Evolutionary conservation across 2,797 vertebrate species (phyloP).

Genomic region (Acanthiza pusilla): DNA sequence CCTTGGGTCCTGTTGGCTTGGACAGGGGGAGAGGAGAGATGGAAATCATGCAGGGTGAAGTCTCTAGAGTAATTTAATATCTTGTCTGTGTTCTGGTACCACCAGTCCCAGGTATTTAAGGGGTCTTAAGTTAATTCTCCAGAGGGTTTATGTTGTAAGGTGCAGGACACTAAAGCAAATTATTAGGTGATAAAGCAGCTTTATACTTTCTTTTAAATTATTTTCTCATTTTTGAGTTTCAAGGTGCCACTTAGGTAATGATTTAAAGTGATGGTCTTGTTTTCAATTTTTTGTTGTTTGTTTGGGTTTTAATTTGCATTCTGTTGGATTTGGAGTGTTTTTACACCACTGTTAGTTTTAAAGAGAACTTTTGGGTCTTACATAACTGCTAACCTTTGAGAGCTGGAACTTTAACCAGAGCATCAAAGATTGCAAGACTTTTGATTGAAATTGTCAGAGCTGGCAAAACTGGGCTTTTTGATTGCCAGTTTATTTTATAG

Average conservation of each 20-base stretch:
- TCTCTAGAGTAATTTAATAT: not conserved
- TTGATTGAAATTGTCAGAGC: not conserved
- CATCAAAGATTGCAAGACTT: not conserved
- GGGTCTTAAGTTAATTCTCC: not conserved
- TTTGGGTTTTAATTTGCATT: not conserved
- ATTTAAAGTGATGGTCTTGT: not conserved
- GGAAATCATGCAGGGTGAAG: not conserved
- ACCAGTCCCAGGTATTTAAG: not conserved
- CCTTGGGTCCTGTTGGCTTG: not conserved
- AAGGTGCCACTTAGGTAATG: not conserved
- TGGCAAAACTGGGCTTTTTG: not conserved
- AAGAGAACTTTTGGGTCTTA: not conserved
- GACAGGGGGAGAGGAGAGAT: not conserved
- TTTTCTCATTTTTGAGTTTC: not conserved
- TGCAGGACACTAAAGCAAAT: not conserved
- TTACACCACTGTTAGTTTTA: not conserved
- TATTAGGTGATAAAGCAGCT: not conserved
- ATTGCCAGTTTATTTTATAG: not conserved
- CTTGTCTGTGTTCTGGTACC: not conserved
- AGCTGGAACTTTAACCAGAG: not conserved
- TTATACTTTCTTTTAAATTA: not conserved
- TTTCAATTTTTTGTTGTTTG: not conserved
- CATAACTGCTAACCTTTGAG: not conserved
- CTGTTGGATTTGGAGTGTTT: not conserved
- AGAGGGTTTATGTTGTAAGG: not conserved